Base-by-base conservation (phyloP, 2,113 vertebrate genomes). In the Cyprinodon tularosa region DNA sequence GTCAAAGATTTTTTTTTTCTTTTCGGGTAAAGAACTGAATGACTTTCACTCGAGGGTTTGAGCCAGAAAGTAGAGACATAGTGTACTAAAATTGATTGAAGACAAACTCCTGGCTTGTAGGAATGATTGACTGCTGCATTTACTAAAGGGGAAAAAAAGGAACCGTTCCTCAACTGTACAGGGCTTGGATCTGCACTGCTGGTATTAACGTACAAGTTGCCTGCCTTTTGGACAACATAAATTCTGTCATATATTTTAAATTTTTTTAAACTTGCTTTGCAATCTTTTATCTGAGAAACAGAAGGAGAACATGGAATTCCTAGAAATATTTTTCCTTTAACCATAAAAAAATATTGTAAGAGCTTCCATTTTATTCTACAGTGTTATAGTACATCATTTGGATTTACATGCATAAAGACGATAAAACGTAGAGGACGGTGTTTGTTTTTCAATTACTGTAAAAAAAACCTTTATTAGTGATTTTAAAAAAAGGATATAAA, bases 41-140 rank as follows among this genome's bases (percentile, higher is more conserved):
- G 50, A 60, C 22, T 77, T 72, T 53, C 57, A 66, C 71, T 64
- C 17, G 20, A 62, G 20, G 71, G 61, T 74, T 37, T 4, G 36
- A 73, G 69, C 77, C 81, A 89, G 22, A 70, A 62, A 73, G 37
- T 72, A 48, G 38, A 69, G 73, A 71, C 48, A 67, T 3, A 22
- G 12, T 80, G 80, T 71, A 45, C 82, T 70, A 50, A 22, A 12
- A 64, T 38, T 64, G 63, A 73, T n/a, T 72, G 62, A 67, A 70
- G 84, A 74, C 76, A 67, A 72, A 85, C 37, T 53, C 22, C 68
- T 80, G 78, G 39, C 76, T 72, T 37, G 47, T 78, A 76, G 68
- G 66, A 86, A 90, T 85, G 47, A 89, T 86, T 87, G 84, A 87
- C 82, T 75, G 68, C 36, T 59, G 62, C 37, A 14, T 77, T 60